Evolutionary conservation across 2,113 vertebrate genomes (phyloP).

Genomic region (Tamias sibiricus): DNA sequence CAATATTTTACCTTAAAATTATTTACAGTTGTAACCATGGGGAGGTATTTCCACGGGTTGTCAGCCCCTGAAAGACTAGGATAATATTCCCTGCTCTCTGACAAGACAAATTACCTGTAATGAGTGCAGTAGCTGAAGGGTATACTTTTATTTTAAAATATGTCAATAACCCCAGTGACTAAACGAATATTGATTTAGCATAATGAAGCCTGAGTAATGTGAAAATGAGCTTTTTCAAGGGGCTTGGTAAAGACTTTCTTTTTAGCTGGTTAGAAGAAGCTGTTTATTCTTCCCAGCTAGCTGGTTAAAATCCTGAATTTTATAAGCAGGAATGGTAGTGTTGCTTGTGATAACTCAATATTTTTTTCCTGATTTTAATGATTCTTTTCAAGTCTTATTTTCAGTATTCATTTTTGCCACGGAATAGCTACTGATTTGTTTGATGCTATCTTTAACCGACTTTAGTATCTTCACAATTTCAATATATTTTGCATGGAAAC

Average conservation of each 20-base stretch:
- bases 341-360: conserved; percentile 23
- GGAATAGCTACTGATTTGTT: conserved; percentile 59
- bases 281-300: conserved; percentile 85
- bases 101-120: conserved; percentile 98
- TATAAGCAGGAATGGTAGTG: conserved; percentile 75
- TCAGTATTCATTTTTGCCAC: conserved; percentile 57
- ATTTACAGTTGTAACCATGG: conserved; percentile 98
- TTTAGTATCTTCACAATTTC: conserved; percentile 65
- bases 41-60: conserved; percentile 93
- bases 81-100: conserved; percentile 94
- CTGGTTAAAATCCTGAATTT: conserved; percentile 79
- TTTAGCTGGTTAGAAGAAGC: conserved; percentile 87
- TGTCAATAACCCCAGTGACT: conserved; percentile 98
- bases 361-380: conserved; percentile 52
- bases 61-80: conserved; percentile 92
- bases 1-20: conserved; percentile 99
- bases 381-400: conserved; percentile 52
- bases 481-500: conserved; percentile 10
- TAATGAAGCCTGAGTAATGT: conserved; percentile 98
- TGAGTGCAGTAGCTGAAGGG: conserved; percentile 95
- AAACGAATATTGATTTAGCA: conserved; percentile 99
- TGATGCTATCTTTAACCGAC: conserved; percentile 68
- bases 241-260: conserved; percentile 87
- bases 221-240: conserved; percentile 94
- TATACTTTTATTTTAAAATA: conserved; percentile 98